Percentiles rank a stretch among this genome's conserved stretches.
Conservation (phyloP, 2,113 vertebrate genomes). For the Chaetops frenatus region DNA sequence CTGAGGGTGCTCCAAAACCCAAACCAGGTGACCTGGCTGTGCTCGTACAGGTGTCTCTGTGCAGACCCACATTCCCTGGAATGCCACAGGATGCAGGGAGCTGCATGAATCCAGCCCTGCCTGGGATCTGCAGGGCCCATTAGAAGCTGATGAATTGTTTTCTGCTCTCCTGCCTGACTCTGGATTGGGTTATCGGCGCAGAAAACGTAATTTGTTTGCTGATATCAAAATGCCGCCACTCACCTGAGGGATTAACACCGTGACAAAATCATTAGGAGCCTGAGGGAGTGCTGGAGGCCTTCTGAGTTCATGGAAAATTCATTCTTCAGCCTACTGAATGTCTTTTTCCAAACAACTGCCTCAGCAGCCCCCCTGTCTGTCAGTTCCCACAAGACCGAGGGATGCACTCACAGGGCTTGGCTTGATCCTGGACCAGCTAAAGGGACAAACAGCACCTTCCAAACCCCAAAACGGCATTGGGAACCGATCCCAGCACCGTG, state of each 20-base stretch:
- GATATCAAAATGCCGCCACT: slow-evolving; percentile 57
- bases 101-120: not conserved
- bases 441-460: not conserved
- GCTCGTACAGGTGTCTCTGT: accelerated
- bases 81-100: not conserved
- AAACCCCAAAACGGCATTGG: accelerated
- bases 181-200: slow-evolving; percentile 6
- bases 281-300: slow-evolving; percentile 26
- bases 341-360: not conserved
- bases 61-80: not conserved
- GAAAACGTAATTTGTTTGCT: slow-evolving; percentile 65
- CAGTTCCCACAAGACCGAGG: not conserved
- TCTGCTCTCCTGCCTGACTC: not conserved
- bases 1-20: not conserved
- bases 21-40: accelerated
- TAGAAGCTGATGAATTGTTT: slow-evolving; percentile 55
- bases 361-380: not conserved
- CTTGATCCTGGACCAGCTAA: not conserved
- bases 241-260: slow-evolving; percentile 59
- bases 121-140: not conserved
- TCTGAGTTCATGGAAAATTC: not conserved
- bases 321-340: slow-evolving; percentile 47
- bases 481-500: accelerated
- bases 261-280: slow-evolving; percentile 70
- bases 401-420: not conserved